Evolutionary conservation across 2,888 invertebrate genomes (phyloP).

Genomic region (Bruchidius siliquastri): DNA sequence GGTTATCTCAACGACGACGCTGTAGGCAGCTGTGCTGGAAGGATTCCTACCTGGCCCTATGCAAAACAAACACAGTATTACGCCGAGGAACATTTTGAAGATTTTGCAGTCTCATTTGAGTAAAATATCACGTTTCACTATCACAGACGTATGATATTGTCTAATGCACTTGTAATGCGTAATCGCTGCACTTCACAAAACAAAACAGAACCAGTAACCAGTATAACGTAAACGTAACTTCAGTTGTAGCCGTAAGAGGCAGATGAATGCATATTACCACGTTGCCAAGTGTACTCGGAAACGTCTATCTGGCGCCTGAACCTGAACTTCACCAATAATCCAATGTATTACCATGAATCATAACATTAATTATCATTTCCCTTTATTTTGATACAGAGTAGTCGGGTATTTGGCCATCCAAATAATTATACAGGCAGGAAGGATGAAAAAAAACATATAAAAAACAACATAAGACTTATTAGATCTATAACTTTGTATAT

Average conservation of each 20-base stretch:
- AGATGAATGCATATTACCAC: neutral
- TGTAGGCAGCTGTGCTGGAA: neutral
- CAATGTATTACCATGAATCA: too few relatives aligned
- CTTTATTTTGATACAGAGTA: too few relatives aligned
- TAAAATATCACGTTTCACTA: neutral
- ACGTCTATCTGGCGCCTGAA: neutral
- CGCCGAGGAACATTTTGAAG: neutral
- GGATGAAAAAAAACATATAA: too few relatives aligned
- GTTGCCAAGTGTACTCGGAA: neutral
- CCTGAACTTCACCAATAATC: too few relatives aligned
- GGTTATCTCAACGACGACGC: neutral
- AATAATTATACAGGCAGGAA: too few relatives aligned
- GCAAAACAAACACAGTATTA: neutral
- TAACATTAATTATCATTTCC: too few relatives aligned
- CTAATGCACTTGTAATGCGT: neutral
- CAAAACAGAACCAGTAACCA: neutral
- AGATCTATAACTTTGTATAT: too few relatives aligned
- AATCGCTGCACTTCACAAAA: neutral
- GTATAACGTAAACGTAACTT: neutral
- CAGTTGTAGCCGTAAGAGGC: conserved; percentile 2
- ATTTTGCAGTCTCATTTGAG: neutral
- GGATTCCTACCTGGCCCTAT: neutral
- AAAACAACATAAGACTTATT: too few relatives aligned
- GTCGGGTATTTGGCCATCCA: too few relatives aligned
- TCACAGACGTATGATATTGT: neutral